Percentiles rank a stretch among this genome's conserved stretches.
Evolutionary conservation across 2,797 vertebrate genomes (phyloP).

Genomic region (Periophthalmus magnuspinnatus): DNA sequence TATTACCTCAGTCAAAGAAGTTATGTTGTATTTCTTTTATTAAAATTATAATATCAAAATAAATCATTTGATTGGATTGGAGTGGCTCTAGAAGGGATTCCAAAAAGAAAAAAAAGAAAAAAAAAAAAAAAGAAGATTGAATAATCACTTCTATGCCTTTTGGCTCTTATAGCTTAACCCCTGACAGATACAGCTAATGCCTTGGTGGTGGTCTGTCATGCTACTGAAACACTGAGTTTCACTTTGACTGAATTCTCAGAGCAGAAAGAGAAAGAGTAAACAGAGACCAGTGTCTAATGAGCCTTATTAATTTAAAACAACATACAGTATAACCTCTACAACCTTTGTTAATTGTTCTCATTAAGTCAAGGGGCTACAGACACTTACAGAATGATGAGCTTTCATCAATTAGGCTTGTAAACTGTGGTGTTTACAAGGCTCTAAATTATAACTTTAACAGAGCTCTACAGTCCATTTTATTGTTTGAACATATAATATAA

Average conservation of each 20-base stretch:
- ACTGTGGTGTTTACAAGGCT: conserved; percentile 19
- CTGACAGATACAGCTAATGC: background rate
- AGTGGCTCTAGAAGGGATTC: background rate
- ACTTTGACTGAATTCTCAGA: background rate
- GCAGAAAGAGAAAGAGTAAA: conserved; percentile 32
- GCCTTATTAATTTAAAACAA: conserved; percentile 46
- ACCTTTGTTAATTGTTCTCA: conserved; percentile 36
- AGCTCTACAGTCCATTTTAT: background rate
- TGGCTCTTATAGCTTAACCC: background rate
- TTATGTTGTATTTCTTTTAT: background rate
- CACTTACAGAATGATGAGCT: conserved; percentile 48
- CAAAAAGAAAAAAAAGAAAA: background rate
- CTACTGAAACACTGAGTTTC: background rate
- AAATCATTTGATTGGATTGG: background rate
- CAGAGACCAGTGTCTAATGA: conserved; percentile 44
- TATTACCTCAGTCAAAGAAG: background rate
- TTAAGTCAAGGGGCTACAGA: conserved; percentile 23
- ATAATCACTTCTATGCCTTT: background rate
- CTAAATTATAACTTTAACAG: background rate
- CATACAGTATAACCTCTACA: conserved; percentile 48
- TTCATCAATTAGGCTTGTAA: conserved; percentile 43
- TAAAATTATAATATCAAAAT: background rate
- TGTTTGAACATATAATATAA: background rate
- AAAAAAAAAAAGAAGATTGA: background rate
- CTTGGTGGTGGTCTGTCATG: background rate